These are phyloP conservation scores for Patella vulgata DNA, from an alignment of 1,140 invertebrate genomes.

Conservation along the genomic window DNA sequence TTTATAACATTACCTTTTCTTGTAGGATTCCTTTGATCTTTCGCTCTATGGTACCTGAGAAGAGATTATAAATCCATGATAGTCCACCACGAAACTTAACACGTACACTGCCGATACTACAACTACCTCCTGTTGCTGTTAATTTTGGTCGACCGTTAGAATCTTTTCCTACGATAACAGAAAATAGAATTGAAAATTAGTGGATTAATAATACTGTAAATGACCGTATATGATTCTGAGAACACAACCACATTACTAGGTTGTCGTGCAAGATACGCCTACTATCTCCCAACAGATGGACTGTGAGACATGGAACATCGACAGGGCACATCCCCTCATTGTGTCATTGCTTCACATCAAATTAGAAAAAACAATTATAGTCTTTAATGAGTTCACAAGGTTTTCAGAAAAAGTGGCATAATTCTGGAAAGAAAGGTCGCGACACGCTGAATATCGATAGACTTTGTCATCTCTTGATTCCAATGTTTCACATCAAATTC, in stretches of 20 bases:
- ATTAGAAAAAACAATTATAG: too few relatives aligned
- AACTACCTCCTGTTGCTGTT: constrained; percentile 14
- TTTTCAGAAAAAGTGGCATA: too few relatives aligned
- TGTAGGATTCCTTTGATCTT: constrained; percentile 22
- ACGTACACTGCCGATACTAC: constrained; percentile 23
- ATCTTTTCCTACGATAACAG: constrained; percentile 24
- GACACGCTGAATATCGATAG: too few relatives aligned
- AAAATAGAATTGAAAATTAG: not conserved
- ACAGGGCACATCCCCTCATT: too few relatives aligned
- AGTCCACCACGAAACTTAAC: constrained; percentile 40
- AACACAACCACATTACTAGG: not conserved
- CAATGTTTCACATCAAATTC: too few relatives aligned
- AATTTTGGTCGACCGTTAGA: constrained; percentile 23
- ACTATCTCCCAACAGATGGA: not conserved
- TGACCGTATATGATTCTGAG: not conserved
- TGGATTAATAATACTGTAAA: not conserved
- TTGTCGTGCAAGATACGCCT: too few relatives aligned
- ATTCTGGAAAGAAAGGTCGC: too few relatives aligned
- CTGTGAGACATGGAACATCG: too few relatives aligned
- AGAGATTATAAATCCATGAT: constrained; percentile 38
- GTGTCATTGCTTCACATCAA: too few relatives aligned
- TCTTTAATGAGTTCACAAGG: too few relatives aligned
- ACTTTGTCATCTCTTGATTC: too few relatives aligned
- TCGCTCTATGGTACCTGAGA: constrained; percentile 26
- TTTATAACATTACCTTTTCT: constrained; percentile 24